Evolutionary conservation across 2,888 invertebrate genomes (phyloP).

Genomic region (Protophormia terraenovae): DNA sequence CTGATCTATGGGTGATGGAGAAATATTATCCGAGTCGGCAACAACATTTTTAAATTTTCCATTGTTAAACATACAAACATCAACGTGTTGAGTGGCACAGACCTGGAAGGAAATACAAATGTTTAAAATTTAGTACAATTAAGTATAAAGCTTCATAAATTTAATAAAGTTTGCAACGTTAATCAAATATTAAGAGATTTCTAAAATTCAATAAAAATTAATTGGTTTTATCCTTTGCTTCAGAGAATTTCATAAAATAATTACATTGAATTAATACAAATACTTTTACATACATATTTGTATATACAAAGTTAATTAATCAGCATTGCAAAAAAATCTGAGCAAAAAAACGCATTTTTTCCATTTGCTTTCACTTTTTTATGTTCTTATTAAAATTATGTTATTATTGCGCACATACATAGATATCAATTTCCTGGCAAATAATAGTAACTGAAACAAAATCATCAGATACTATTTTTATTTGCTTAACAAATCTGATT

Average conservation of each 20-base stretch:
- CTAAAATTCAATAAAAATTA: no score
- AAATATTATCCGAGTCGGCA: constrained; percentile 84
- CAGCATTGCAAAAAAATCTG: no score
- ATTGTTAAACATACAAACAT: constrained; percentile 97
- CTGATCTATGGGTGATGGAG: constrained; percentile 74
- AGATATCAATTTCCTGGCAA: neutral
- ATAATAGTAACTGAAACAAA: neutral
- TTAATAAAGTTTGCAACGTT: no score
- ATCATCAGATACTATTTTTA: neutral
- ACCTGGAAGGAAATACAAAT: constrained; percentile 83
- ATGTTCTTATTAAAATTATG: neutral
- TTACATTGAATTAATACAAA: no score
- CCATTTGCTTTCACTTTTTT: no score
- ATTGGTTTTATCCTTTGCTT: no score
- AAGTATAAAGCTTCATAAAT: neutral
- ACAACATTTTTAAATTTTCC: constrained; percentile 96
- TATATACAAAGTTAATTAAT: no score
- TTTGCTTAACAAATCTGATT: neutral
- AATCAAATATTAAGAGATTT: no score
- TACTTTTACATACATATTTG: no score
- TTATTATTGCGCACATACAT: neutral
- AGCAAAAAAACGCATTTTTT: no score
- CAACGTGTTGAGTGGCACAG: constrained; percentile 93
- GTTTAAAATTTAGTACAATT: neutral
- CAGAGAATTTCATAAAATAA: no score